Conservation (phyloP, 2,888 invertebrate species). For the Lasioglossum lativentre region DNA sequence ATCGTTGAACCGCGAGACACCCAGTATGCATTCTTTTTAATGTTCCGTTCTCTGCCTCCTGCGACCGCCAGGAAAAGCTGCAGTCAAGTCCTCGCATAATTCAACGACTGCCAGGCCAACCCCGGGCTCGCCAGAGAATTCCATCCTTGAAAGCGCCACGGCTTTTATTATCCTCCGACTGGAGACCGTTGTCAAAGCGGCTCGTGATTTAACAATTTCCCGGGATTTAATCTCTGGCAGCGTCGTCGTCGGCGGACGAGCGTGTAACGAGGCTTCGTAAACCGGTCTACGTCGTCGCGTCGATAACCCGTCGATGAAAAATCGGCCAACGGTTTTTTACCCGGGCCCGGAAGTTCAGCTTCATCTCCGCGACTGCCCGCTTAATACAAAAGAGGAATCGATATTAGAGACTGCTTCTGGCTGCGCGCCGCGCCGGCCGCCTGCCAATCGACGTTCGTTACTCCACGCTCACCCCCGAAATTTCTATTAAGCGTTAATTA, state of each 20-base stretch:
- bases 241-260: conserved; percentile 11
- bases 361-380: conserved; percentile 34
- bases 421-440: conserved; percentile 16
- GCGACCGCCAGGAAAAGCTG: conserved; percentile 21
- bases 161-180: conserved; percentile 49
- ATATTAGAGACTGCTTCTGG: conserved; percentile 39
- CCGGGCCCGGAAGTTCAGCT: conserved; percentile 25
- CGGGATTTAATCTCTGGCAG: conserved; percentile 47
- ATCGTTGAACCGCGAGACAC: conserved; percentile 4
- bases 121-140: conserved; percentile 39
- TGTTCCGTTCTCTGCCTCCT: background rate
- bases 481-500: conserved; percentile 59
- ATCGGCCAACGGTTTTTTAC: conserved; percentile 7
- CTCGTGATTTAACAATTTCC: conserved; percentile 64
- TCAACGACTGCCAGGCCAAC: conserved; percentile 41
- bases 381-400: conserved; percentile 45
- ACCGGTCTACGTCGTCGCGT: conserved; percentile 7
- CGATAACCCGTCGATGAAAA: conserved; percentile 29
- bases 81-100: conserved; percentile 54
- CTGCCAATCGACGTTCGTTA: conserved; percentile 36
- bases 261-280: conserved; percentile 39
- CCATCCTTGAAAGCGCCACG: conserved; percentile 42
- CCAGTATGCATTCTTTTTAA: conserved; percentile 1
- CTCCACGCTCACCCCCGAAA: conserved; percentile 15
- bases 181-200: conserved; percentile 48